phyloP scores from a whole-genome alignment of 2,113 vertebrate genomes.

The Gopherus flavomarginatus region DNA sequence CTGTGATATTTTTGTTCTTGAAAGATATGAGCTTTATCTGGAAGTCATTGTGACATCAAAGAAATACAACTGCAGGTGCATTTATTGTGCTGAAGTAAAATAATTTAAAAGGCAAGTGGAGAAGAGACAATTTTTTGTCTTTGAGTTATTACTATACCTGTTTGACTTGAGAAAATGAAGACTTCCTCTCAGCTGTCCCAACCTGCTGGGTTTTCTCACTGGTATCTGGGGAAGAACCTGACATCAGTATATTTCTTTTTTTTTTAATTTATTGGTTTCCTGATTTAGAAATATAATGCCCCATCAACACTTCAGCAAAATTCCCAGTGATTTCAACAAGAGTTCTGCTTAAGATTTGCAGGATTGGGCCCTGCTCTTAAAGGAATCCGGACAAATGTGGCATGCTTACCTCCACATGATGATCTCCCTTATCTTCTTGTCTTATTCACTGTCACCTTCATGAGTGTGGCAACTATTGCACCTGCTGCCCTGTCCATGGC shows the following conservation, averaged over 20 bases:
- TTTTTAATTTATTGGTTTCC: background rate
- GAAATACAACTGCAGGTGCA: background rate
- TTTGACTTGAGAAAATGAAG: background rate
- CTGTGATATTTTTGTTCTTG: background rate
- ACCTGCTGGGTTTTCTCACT: background rate
- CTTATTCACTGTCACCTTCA: background rate
- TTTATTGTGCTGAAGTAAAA: background rate
- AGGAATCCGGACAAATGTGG: accelerated
- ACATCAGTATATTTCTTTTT: background rate
- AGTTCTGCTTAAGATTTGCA: background rate
- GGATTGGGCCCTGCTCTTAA: background rate
- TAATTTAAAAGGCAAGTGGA: background rate
- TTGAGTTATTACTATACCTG: background rate
- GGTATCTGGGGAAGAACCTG: background rate
- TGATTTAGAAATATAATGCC: background rate
- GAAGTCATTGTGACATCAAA: background rate
- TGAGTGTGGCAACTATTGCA: background rate
- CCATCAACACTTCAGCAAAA: background rate
- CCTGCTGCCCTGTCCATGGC: background rate
- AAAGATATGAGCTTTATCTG: background rate
- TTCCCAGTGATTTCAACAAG: background rate
- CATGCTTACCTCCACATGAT: accelerated
- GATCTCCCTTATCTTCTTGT: background rate
- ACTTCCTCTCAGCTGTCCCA: background rate
- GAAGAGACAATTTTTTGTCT: background rate